These are phyloP conservation scores for Schizaphis graminum DNA, from an alignment of 2,888 invertebrate genomes.

Conservation along the genomic window DNA sequence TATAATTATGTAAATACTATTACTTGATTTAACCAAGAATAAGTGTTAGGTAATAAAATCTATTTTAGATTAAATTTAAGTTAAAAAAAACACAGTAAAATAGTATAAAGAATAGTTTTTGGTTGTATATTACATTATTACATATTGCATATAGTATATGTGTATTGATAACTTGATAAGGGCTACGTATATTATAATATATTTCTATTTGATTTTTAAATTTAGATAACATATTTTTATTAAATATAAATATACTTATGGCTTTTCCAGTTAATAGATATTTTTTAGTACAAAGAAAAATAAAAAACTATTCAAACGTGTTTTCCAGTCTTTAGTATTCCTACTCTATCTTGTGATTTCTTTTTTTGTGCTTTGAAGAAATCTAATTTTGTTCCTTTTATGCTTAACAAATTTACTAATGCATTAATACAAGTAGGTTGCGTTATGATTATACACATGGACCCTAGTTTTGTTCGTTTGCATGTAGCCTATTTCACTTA, in stretches of 20 bases:
- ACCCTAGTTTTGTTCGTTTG: not conserved
- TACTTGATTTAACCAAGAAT: not conserved
- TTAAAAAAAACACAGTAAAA: not conserved
- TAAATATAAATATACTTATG: not conserved
- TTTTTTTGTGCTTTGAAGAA: not conserved
- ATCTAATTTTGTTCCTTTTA: not conserved
- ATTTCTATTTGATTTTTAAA: not conserved
- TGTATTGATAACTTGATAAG: not conserved
- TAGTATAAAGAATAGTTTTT: not conserved
- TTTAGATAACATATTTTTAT: not conserved
- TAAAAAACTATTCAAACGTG: slow-evolving; percentile 11
- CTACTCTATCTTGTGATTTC: not conserved
- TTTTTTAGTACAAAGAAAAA: slow-evolving; percentile 1
- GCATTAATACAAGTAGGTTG: not conserved
- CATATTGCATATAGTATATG: not conserved
- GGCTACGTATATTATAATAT: not conserved
- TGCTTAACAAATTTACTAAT: slow-evolving; percentile 16
- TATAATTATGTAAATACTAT: not conserved
- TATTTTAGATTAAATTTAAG: not conserved
- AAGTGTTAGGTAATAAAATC: not conserved
- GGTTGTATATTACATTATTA: not conserved
- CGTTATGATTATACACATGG: not conserved
- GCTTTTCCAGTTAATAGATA: not conserved
- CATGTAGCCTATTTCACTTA: not conserved
- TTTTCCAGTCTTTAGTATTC: not conserved